Percentiles rank a stretch among this genome's conserved stretches.
Evolutionary conservation across 2,113 vertebrate genomes (phyloP).

Genomic region (Nothoprocta pentlandii): DNA sequence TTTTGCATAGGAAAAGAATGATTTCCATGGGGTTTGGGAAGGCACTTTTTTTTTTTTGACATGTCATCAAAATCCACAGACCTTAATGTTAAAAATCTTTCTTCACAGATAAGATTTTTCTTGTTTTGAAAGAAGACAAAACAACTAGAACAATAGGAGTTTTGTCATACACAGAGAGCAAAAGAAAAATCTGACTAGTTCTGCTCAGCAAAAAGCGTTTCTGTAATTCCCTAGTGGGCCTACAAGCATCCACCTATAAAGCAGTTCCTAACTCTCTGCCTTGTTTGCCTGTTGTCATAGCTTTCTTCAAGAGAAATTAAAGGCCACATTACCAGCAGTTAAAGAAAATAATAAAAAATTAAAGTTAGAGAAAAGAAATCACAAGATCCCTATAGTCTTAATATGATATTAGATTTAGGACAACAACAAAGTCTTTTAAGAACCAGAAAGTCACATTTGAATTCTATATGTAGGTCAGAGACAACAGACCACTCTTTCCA

Average conservation of each 20-base stretch:
- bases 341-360: neutral
- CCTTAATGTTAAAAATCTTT: neutral
- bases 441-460: constrained; percentile 45
- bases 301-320: neutral
- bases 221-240: neutral
- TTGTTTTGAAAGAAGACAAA: neutral
- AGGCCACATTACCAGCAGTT: neutral
- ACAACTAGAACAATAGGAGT: neutral
- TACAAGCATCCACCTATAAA: neutral
- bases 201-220: neutral
- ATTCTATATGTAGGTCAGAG: constrained; percentile 40
- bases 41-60: neutral
- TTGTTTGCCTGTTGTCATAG: neutral
- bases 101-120: neutral
- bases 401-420: neutral
- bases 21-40: neutral
- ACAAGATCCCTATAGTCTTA: neutral
- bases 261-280: neutral
- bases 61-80: neutral
- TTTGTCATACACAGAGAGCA: neutral
- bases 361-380: neutral
- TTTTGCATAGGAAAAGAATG: neutral
- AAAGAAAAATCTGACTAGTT: neutral
- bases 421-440: neutral
- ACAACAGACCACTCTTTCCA: constrained; percentile 11